phyloP scores from a whole-genome alignment of 2,888 invertebrate genomes.

The Metalampra italica region DNA sequence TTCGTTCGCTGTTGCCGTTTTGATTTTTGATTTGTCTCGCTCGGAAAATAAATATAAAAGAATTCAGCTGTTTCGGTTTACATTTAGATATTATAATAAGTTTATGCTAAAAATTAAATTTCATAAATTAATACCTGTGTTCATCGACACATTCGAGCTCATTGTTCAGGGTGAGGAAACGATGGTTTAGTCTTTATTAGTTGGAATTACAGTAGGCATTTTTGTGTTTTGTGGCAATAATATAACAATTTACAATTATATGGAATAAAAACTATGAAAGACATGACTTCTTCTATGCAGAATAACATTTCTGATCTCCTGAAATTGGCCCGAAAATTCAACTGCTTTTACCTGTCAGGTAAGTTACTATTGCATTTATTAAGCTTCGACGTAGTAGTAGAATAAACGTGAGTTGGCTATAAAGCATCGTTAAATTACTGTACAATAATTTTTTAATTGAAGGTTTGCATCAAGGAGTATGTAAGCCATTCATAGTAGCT shows the following conservation, averaged over 20 bases:
- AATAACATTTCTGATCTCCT: constrained; percentile 78
- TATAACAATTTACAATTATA: constrained; percentile 20
- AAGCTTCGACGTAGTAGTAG: not conserved
- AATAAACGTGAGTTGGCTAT: too few species aligned
- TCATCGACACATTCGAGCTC: too few species aligned
- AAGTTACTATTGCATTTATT: constrained; percentile 16
- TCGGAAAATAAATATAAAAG: too few species aligned
- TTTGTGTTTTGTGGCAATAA: not conserved
- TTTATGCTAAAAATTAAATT: too few species aligned
- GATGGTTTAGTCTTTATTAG: not conserved
- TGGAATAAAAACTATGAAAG: constrained; percentile 65
- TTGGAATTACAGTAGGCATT: not conserved
- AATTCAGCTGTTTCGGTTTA: too few species aligned
- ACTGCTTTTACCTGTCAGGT: constrained; percentile 94
- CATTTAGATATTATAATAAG: too few species aligned
- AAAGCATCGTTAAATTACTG: too few species aligned
- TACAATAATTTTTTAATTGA: too few species aligned
- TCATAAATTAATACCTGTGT: too few species aligned
- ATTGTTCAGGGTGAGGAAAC: not conserved
- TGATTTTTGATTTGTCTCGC: too few species aligned
- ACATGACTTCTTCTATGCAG: constrained; percentile 66
- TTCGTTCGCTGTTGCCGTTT: too few species aligned
- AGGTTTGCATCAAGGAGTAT: constrained; percentile 86
- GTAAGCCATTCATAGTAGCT: constrained; percentile 92
- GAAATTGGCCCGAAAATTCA: constrained; percentile 91